Evolutionary conservation across 2,888 invertebrate species (phyloP).

Genomic region (Sepiola atlantica): DNA sequence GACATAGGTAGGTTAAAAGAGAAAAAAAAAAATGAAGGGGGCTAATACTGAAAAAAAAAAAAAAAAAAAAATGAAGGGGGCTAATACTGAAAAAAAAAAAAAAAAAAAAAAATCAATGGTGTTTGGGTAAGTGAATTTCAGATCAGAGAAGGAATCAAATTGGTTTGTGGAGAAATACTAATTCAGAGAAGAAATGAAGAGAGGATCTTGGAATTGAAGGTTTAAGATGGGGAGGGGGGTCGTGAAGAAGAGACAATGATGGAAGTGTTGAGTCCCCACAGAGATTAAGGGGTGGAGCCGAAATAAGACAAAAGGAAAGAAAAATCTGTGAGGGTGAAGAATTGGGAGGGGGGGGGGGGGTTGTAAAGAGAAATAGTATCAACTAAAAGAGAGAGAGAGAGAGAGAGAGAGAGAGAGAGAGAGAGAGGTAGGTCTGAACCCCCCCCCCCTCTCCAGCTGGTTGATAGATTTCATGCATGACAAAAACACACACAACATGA

Average conservation of each 20-base stretch:
- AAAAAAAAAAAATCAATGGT: background rate
- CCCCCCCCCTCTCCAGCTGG: background rate
- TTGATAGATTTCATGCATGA: conserved; percentile 32
- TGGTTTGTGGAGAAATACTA: background rate
- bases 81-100: no score
- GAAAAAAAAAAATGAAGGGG: no score
- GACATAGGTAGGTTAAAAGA: background rate
- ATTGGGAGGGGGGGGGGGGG: background rate
- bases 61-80: no score
- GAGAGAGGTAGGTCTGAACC: background rate
- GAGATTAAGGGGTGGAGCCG: background rate
- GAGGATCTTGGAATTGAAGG: background rate
- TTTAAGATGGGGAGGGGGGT: background rate
- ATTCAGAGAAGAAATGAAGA: background rate
- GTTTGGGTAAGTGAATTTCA: background rate
- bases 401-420: no score
- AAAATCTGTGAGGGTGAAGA: no score
- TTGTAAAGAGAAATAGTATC: background rate
- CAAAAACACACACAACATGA: background rate
- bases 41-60: no score
- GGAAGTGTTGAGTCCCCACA: background rate
- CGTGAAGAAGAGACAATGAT: background rate
- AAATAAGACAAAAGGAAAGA: background rate
- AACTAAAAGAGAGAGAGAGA: background rate
- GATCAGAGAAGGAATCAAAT: background rate